Evolutionary conservation across 2,888 invertebrate genomes (phyloP).

Genomic region (Parasteatoda lunata): DNA sequence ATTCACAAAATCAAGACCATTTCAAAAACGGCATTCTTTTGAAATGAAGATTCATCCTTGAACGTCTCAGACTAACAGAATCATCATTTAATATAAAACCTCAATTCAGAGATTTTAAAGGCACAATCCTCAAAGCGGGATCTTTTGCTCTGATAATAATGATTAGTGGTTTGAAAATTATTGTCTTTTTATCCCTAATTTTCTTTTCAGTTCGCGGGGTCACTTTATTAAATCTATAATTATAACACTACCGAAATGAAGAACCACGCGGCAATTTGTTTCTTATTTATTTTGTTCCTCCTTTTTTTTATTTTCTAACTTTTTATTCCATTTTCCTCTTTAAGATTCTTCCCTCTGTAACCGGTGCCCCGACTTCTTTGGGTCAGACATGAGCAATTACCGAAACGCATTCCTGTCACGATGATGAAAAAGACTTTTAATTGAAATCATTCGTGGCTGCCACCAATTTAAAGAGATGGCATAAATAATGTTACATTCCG

Average conservation of each 20-base stretch:
- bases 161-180: slow-evolving; percentile 51
- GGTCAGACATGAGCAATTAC: slow-evolving; percentile 30
- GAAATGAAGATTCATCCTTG: too few relatives aligned
- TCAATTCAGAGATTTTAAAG: too few relatives aligned
- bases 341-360: not conserved
- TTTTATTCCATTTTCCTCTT: not conserved
- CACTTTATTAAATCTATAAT: slow-evolving; percentile 40
- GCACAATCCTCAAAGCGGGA: not conserved
- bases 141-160: slow-evolving; percentile 30
- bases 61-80: too few relatives aligned
- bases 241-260: slow-evolving; percentile 47
- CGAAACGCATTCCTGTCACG: not conserved
- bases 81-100: too few relatives aligned
- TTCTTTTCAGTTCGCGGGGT: slow-evolving; percentile 34
- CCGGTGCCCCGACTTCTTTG: slow-evolving; percentile 1
- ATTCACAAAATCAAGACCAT: too few relatives aligned
- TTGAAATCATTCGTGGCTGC: slow-evolving; percentile 17
- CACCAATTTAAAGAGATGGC: not conserved
- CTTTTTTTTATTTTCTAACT: not conserved
- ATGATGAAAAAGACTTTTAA: slow-evolving; percentile 22
- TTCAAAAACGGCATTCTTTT: too few relatives aligned
- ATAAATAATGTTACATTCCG: too few relatives aligned
- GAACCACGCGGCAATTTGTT: not conserved
- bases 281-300: not conserved
- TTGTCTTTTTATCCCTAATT: slow-evolving; percentile 36